Conservation (phyloP, 35 echinoderm and acorn worm species). For the Antedon bifida region DNA sequence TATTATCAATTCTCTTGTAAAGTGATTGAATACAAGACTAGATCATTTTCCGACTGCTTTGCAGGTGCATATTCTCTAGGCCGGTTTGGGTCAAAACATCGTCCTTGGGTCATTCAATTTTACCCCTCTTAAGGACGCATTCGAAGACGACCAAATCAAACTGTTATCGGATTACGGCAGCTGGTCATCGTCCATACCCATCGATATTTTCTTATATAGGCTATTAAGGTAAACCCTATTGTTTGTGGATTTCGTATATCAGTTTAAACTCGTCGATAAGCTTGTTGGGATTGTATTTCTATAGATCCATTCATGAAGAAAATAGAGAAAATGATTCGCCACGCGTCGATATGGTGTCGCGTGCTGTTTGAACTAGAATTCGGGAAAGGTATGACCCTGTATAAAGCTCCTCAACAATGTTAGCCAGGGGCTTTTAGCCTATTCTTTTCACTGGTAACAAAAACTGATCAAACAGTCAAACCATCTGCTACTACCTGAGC, state of each 20-base stretch:
- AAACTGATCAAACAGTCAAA: background rate
- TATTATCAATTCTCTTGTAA: background rate
- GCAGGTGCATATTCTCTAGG: background rate
- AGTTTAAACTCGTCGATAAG: background rate
- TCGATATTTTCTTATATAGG: background rate
- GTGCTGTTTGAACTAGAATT: background rate
- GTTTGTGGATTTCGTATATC: background rate
- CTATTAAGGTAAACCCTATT: background rate
- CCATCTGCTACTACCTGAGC: background rate
- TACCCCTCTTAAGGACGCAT: background rate
- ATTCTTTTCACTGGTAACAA: background rate
- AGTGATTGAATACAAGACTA: background rate
- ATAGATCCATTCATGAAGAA: background rate
- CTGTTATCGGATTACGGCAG: background rate
- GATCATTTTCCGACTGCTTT: background rate
- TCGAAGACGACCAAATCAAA: background rate
- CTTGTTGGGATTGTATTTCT: background rate
- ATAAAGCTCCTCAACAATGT: background rate
- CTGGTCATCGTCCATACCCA: background rate
- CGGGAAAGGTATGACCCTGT: background rate
- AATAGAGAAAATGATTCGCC: background rate
- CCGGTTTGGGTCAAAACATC: background rate
- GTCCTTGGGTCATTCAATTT: background rate
- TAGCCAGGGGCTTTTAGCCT: background rate
- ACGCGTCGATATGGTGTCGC: background rate